Conservation (phyloP, 2,888 invertebrate genomes). For the Pimpla rufipes region DNA sequence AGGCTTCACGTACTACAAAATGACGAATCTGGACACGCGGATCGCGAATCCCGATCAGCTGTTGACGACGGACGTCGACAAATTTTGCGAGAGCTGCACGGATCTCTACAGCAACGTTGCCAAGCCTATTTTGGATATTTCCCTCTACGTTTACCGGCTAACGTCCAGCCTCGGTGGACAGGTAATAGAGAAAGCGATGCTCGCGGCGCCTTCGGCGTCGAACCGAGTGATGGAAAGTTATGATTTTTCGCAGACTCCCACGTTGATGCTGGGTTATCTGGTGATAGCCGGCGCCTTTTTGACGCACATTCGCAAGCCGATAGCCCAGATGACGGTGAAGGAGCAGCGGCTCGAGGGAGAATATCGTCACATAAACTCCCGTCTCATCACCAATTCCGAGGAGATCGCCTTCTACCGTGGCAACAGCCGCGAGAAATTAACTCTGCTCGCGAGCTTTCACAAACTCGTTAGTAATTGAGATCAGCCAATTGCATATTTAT, state of each 20-base stretch:
- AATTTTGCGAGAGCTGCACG: conserved; percentile 97
- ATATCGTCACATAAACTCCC: conserved; percentile 98
- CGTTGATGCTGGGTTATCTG: conserved; percentile 95
- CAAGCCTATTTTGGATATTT: conserved; percentile 97
- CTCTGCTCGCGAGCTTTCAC: conserved; percentile 94
- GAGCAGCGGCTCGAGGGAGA: conserved; percentile 99
- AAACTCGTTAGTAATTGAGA: conserved; percentile 88
- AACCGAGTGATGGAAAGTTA: conserved; percentile 8
- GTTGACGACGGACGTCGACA: conserved; percentile 98
- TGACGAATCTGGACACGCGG: conserved; percentile 97
- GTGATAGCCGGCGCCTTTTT: conserved; percentile 94
- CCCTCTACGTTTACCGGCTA: conserved; percentile 96
- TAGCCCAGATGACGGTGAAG: conserved; percentile 93
- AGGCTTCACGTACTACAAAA: conserved; percentile 98
- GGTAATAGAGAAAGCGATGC: conserved; percentile 83
- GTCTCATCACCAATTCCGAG: conserved; percentile 98
- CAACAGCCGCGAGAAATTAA: conserved; percentile 94
- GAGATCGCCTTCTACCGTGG: conserved; percentile 95
- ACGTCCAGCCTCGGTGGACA: conserved; percentile 94
- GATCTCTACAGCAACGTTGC: conserved; percentile 98
- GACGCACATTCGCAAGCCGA: conserved; percentile 95
- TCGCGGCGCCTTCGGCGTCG: not conserved
- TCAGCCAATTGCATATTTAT: conserved; percentile 1
- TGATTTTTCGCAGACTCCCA: conserved; percentile 90
- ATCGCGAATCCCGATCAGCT: conserved; percentile 98